A percentile compares a stretch with the other conserved stretches of the same genome.
These are phyloP conservation scores for Diuraphis noxia DNA, from an alignment of 1,140 invertebrate species.

Conservation along the genomic window DNA sequence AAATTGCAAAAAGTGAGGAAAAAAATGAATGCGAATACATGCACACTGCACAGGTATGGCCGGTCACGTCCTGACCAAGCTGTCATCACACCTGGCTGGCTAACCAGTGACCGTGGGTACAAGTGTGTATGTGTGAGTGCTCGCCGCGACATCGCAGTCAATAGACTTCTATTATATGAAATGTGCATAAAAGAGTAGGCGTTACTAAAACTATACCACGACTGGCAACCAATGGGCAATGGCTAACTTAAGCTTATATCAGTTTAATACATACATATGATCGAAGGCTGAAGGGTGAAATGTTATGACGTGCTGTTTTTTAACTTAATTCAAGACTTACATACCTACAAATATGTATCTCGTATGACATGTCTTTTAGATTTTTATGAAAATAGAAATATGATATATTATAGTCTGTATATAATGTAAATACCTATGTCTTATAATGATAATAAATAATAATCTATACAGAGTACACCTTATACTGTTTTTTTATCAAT, in stretches of 20 bases:
- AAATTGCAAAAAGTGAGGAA: constrained; percentile 5
- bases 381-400: not conserved
- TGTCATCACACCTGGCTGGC: constrained; percentile 47
- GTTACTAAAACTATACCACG: not conserved
- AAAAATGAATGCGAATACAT: not conserved
- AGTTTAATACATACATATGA: not conserved
- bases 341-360: not conserved
- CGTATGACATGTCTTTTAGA: not conserved
- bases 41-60: not conserved
- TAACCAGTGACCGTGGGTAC: not conserved
- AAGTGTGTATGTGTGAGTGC: not conserved
- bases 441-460: too few relatives aligned
- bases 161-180: constrained; percentile 15
- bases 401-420: not conserved
- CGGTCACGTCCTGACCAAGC: constrained; percentile 40
- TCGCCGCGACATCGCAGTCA: constrained; percentile 16
- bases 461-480: too few relatives aligned
- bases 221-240: not conserved
- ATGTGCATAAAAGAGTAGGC: not conserved
- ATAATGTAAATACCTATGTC: too few relatives aligned
- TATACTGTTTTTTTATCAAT: not conserved
- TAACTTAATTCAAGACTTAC: not conserved
- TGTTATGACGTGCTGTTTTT: not conserved
- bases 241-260: not conserved
- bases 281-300: not conserved